Percentiles rank a stretch among this genome's conserved stretches.
Conservation (phyloP, 2,888 invertebrate species). For the Gibbula magus region DNA sequence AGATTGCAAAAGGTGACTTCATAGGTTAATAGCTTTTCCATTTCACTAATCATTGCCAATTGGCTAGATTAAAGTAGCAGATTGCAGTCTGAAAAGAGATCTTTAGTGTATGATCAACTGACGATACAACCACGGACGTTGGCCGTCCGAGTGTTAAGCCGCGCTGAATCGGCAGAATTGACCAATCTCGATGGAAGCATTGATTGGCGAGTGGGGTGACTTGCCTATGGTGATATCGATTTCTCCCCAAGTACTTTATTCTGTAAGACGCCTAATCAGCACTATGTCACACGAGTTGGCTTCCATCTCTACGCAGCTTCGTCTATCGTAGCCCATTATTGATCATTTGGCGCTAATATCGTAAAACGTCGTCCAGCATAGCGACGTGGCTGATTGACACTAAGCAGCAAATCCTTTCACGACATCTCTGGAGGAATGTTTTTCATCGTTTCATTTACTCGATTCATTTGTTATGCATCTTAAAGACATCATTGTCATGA, state of each 20-base stretch:
- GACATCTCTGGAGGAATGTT: not conserved
- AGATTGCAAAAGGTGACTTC: no score
- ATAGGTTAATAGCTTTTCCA: not conserved
- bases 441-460: no score
- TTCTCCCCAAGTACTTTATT: not conserved
- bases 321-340: not conserved
- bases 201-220: not conserved
- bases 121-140: not conserved
- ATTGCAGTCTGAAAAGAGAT: not conserved
- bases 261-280: constrained; percentile 13
- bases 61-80: not conserved
- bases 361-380: not conserved
- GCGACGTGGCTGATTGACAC: not conserved
- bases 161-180: not conserved
- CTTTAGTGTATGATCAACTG: not conserved
- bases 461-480: no score
- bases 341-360: not conserved
- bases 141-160: not conserved
- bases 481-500: no score
- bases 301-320: not conserved
- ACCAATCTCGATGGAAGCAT: not conserved
- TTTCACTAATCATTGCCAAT: not conserved
- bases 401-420: not conserved
- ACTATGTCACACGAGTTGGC: not conserved
- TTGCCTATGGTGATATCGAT: not conserved